Base-by-base conservation (phyloP, 2,888 invertebrate genomes). In the Taenaris catops region DNA sequence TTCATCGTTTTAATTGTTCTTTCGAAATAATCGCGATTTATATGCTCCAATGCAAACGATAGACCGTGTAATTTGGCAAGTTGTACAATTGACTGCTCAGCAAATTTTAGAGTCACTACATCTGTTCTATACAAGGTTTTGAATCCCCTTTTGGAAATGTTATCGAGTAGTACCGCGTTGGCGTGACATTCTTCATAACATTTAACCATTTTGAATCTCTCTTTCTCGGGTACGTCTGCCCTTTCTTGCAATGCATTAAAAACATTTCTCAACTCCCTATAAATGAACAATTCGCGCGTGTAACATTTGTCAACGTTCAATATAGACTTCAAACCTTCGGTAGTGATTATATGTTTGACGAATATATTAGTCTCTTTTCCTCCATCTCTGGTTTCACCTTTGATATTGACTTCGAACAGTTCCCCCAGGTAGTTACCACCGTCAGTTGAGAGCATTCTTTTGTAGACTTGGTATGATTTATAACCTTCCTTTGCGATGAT, bases 341-440 rank as follows among this genome's bases (percentile, higher is more conserved):
- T 44, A 2, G 51, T 31, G 1, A 55, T 41, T 4, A 55, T 48
- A 1, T 51, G 49, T 44, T 76, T 75, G 1, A 69, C 39, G 26
- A 74, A 75, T n/a, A 75, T 37, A 8, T 65, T 50, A 0, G 57
- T 53, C 46, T 63, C 63, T 42, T 66, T 63, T 0, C 46, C 29
- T 0, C 61, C 66, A 1, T 51, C 26, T 2, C 37, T 37, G 0
- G 70, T 65, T 48, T 50, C 42, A 4, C 70, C 75, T 46, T 52
- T 59, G 2, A 73, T 44, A 17, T 64, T 53, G 2, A 70, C 48
- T 51, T 62, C 63, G 26, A 53, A 63, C 1, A 73, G 35, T 2
- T 41, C 33, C 1, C 59, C 70, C 1, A 73, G 44, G 32, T 58
- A 75, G 39, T 61, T 73, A 0, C 63, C 68, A 6, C 75, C 73